A percentile compares a stretch with the other conserved stretches of the same genome.
Evolutionary conservation across 2,797 vertebrate genomes (phyloP).

Genomic region (Euphonia xanthogaster): DNA sequence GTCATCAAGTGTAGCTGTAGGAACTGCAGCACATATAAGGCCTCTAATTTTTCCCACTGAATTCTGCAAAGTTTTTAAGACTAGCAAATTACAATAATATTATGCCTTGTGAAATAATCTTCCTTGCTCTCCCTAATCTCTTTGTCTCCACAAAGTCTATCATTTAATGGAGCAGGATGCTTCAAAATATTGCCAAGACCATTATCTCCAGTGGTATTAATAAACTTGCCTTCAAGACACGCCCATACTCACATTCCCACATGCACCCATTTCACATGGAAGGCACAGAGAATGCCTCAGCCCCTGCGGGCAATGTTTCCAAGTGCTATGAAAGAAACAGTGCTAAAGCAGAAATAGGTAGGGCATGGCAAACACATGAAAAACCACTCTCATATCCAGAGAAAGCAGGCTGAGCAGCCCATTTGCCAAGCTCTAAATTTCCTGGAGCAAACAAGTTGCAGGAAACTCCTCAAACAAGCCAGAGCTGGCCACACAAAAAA

Average conservation of each 20-base stretch:
- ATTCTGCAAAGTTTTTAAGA: not conserved
- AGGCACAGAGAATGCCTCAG: not conserved
- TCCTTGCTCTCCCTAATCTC: constrained; percentile 40
- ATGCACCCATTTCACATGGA: not conserved
- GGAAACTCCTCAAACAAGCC: constrained; percentile 53
- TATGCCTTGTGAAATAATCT: constrained; percentile 22
- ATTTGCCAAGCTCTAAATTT: not conserved
- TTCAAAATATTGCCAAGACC: constrained; percentile 40
- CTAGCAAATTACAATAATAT: constrained; percentile 14
- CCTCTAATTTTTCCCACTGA: not conserved
- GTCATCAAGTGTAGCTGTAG: not conserved
- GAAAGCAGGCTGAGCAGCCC: not conserved
- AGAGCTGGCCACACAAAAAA: constrained; percentile 40
- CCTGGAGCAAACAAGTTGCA: not conserved
- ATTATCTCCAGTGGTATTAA: constrained; percentile 46
- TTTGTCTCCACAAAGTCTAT: constrained; percentile 54
- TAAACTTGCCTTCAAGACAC: constrained; percentile 6
- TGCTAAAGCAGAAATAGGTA: not conserved
- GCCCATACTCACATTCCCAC: constrained; percentile 11
- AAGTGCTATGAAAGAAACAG: not conserved
- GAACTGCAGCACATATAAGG: not conserved
- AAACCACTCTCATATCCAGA: not conserved
- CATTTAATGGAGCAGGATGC: constrained; percentile 40
- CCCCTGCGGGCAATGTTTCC: not conserved
- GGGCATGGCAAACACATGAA: not conserved